A percentile compares a stretch with the other conserved stretches of the same genome.
phyloP scores from a whole-genome alignment of 64 coral and sea anemone genomes.

The Orbicella faveolata region DNA sequence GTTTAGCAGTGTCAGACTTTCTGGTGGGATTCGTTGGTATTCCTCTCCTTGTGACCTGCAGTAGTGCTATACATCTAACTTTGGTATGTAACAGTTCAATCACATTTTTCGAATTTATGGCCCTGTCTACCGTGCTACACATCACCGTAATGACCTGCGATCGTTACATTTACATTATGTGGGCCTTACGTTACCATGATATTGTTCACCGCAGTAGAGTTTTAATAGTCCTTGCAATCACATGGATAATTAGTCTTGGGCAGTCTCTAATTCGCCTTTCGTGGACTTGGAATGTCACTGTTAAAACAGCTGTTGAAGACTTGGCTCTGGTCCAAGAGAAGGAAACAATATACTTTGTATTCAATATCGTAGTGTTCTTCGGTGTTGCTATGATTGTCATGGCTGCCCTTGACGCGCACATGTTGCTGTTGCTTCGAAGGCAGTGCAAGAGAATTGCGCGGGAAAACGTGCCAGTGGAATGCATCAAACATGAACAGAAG shows the following conservation, averaged over 20 bases:
- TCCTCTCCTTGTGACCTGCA: constrained; percentile 47
- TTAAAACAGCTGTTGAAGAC: constrained; percentile 1
- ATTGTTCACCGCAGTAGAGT: constrained; percentile 38
- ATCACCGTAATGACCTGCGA: constrained; percentile 48
- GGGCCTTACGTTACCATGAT: constrained; percentile 48
- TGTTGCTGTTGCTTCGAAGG: constrained; percentile 35
- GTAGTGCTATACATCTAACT: neutral
- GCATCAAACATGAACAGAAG: neutral
- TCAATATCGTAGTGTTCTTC: constrained; percentile 39
- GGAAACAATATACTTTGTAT: constrained; percentile 33
- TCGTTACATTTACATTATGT: constrained; percentile 53
- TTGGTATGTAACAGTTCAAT: constrained; percentile 17
- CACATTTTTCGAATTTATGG: constrained; percentile 39
- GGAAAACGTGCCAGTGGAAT: constrained; percentile 38
- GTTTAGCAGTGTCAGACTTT: constrained; percentile 52
- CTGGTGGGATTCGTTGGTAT: constrained; percentile 42
- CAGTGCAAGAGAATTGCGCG: constrained; percentile 50
- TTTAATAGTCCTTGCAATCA: neutral
- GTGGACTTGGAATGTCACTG: constrained; percentile 16
- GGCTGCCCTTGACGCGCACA: constrained; percentile 24
- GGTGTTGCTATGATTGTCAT: constrained; percentile 34
- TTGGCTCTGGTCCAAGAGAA: neutral
- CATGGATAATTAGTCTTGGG: constrained; percentile 46
- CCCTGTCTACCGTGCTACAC: constrained; percentile 41
- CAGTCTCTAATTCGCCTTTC: constrained; percentile 35